Conservation (phyloP, 2,797 vertebrate genomes). For the Bryconaethiops microstoma region DNA sequence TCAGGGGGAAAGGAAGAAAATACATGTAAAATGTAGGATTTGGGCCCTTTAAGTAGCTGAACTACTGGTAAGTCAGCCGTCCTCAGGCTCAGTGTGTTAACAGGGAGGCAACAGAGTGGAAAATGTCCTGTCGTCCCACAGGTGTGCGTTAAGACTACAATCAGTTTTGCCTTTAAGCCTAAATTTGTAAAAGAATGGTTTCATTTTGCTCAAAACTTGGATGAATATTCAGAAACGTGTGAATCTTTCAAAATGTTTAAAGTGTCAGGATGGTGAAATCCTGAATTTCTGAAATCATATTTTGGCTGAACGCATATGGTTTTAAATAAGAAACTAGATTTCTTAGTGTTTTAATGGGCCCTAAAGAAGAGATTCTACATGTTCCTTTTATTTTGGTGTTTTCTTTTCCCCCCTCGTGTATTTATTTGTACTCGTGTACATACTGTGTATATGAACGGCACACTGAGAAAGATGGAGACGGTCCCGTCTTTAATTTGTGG, state of each 20-base stretch:
- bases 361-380: neutral
- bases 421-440: slow-evolving; percentile 75
- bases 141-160: neutral
- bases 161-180: too few relatives aligned
- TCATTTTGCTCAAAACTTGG: neutral
- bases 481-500: neutral
- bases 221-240: too few relatives aligned
- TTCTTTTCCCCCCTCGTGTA: slow-evolving; percentile 4
- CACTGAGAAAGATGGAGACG: neutral
- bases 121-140: neutral
- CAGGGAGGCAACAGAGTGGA: neutral
- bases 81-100: slow-evolving; percentile 16
- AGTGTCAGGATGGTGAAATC: slow-evolving; percentile 2
- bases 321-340: neutral
- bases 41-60: neutral
- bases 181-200: neutral
- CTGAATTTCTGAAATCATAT: neutral
- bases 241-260: neutral
- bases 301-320: neutral
- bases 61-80: neutral
- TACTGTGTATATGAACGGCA: slow-evolving; percentile 72
- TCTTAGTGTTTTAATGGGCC: neutral
- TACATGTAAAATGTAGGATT: neutral
- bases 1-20: neutral
- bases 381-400: neutral